These are phyloP conservation scores for Crenichthys baileyi DNA, from an alignment of 2,797 vertebrate genomes.

Conservation along the genomic window DNA sequence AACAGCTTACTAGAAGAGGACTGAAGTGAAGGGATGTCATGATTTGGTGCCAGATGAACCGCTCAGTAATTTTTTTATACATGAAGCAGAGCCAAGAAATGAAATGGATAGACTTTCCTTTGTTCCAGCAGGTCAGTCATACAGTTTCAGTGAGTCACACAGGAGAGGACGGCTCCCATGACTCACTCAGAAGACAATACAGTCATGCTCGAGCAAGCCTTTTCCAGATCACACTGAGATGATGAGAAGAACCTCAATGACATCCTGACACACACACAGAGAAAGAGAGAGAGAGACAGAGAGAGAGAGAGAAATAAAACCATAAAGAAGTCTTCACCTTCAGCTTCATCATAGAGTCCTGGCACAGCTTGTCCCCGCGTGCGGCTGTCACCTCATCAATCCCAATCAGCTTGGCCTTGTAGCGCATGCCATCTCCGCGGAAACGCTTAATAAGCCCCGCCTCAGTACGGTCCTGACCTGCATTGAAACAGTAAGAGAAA, in stretches of 20 bases:
- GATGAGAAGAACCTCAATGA: conserved; percentile 50
- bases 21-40: conserved; percentile 19
- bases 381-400: conserved; percentile 97
- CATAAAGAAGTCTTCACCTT: conserved; percentile 83
- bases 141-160: conserved; percentile 54
- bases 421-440: conserved; percentile 95
- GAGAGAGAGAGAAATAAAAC: conserved; percentile 7
- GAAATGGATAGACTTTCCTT: conserved; percentile 42
- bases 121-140: conserved; percentile 56
- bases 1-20: conserved; percentile 26
- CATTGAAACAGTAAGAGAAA: conserved; percentile 18
- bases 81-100: conserved; percentile 23
- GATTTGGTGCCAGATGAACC: conserved; percentile 14
- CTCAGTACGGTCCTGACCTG: conserved; percentile 98
- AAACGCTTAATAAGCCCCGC: conserved; percentile 97
- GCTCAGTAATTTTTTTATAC: conserved; percentile 17
- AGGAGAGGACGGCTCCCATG: conserved; percentile 57
- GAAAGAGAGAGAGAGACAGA: neutral
- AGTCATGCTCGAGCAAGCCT: conserved; percentile 50
- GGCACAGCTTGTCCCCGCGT: conserved; percentile 98
- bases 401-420: conserved; percentile 98
- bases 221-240: conserved; percentile 53
- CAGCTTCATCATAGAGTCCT: conserved; percentile 99
- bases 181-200: conserved; percentile 60
- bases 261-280: conserved; percentile 20